Conservation (phyloP, 2,888 invertebrate species). For the Monochamus alternatus region DNA sequence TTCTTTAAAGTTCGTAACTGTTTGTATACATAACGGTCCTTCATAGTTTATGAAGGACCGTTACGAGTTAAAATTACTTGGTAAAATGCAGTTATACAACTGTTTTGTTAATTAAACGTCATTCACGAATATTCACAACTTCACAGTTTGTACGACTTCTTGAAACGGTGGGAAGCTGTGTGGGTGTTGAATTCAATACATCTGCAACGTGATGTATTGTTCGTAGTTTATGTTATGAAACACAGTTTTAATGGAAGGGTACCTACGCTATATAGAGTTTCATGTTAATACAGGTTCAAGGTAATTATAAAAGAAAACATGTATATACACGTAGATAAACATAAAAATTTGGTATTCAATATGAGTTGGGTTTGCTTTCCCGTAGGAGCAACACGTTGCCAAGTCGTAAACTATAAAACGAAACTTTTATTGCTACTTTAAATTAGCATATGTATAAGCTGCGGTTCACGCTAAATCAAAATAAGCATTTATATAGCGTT, state of each 20-base stretch:
- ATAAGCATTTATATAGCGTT: not conserved
- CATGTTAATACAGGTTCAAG: too few species aligned
- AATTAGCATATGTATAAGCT: conserved; percentile 25
- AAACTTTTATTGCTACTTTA: conserved; percentile 18
- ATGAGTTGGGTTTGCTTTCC: not conserved
- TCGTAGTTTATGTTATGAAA: not conserved
- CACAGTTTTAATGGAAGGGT: too few species aligned
- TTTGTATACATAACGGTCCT: too few species aligned
- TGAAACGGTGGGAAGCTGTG: conserved; percentile 19
- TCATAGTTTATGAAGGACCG: conserved; percentile 12
- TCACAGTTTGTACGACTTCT: conserved; percentile 19
- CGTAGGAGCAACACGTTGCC: conserved; percentile 11
- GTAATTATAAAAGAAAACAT: too few species aligned
- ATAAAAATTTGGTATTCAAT: not conserved
- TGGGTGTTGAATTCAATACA: conserved; percentile 14
- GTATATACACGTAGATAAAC: too few species aligned
- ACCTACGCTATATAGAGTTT: too few species aligned
- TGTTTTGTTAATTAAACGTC: conserved; percentile 30
- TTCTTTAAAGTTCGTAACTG: too few species aligned
- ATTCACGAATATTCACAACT: conserved; percentile 31
- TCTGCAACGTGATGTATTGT: conserved; percentile 9
- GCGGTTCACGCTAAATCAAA: not conserved
- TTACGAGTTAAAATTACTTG: conserved; percentile 16
- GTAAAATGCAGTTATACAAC: conserved; percentile 31
- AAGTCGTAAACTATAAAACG: conserved; percentile 23